Percentiles rank a stretch among this genome's conserved stretches.
These are phyloP conservation scores for Gymnarchus niloticus DNA, from an alignment of 2,113 vertebrate species.

Conservation along the genomic window DNA sequence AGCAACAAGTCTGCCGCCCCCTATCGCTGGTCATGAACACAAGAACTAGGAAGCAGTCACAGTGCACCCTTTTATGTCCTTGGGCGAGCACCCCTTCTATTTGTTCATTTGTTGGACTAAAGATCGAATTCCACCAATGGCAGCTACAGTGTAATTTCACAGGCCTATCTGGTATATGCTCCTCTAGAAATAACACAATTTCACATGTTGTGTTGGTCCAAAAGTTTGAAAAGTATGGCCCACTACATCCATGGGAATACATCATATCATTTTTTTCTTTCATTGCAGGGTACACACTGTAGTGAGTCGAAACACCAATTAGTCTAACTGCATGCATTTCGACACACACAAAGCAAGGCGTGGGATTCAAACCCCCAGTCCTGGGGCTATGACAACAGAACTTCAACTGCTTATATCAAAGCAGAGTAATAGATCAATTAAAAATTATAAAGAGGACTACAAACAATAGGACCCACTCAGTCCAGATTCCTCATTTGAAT, in stretches of 20 bases:
- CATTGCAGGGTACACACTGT: too few species aligned
- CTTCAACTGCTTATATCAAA: background rate
- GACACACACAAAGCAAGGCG: too few species aligned
- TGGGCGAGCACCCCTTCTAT: background rate
- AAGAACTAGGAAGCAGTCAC: background rate
- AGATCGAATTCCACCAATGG: background rate
- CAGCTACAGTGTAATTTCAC: background rate
- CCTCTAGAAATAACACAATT: background rate
- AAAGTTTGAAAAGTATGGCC: background rate
- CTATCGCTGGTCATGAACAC: slow-evolving; percentile 30
- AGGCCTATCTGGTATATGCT: background rate
- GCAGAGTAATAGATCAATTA: background rate
- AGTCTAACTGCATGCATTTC: too few species aligned
- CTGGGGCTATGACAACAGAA: too few species aligned
- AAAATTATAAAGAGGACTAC: background rate
- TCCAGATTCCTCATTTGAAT: background rate
- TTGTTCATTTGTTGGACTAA: background rate
- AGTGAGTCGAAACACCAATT: too few species aligned
- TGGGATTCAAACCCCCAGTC: too few species aligned
- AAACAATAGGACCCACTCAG: background rate
- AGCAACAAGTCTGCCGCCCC: slow-evolving; percentile 48
- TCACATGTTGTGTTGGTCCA: background rate
- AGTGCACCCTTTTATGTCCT: background rate
- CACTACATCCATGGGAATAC: background rate
- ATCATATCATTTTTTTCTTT: background rate